Conservation (phyloP, 2,797 vertebrate genomes). For the Paratrypauchen microcephalus region DNA sequence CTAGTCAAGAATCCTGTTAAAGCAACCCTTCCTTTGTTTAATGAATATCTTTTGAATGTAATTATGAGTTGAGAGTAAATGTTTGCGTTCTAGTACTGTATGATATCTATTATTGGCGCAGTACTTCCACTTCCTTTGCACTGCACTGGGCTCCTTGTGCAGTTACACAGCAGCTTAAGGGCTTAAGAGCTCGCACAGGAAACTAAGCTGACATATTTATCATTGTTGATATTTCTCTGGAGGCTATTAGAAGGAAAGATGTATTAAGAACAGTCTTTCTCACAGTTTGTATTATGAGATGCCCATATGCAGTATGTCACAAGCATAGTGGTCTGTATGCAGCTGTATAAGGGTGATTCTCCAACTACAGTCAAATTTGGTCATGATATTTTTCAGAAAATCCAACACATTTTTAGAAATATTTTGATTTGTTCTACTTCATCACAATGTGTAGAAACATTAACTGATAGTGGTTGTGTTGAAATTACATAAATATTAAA, state of each 20-base stretch:
- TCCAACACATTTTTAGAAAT: too few species aligned
- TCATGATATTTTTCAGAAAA: too few species aligned
- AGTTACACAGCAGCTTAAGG: neutral
- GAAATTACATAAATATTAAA: too few species aligned
- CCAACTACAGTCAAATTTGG: too few species aligned
- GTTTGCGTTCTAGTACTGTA: neutral
- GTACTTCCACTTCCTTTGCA: neutral
- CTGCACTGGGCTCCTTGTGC: neutral
- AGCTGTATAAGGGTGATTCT: too few species aligned
- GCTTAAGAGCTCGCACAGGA: slow-evolving; percentile 4
- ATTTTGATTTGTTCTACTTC: too few species aligned
- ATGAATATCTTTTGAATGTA: neutral
- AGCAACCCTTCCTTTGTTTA: neutral
- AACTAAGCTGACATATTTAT: slow-evolving; percentile 7
- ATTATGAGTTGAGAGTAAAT: neutral
- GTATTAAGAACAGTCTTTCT: neutral
- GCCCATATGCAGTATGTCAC: neutral
- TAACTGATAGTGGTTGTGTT: too few species aligned
- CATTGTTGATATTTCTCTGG: slow-evolving; percentile 6
- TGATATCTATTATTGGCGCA: neutral
- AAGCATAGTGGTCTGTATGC: neutral
- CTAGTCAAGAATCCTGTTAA: neutral
- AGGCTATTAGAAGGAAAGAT: neutral
- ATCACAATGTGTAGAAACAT: too few species aligned
- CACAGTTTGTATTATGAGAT: neutral